Conservation (phyloP, 2,113 vertebrate species). For the Microcebus tavaratra region DNA sequence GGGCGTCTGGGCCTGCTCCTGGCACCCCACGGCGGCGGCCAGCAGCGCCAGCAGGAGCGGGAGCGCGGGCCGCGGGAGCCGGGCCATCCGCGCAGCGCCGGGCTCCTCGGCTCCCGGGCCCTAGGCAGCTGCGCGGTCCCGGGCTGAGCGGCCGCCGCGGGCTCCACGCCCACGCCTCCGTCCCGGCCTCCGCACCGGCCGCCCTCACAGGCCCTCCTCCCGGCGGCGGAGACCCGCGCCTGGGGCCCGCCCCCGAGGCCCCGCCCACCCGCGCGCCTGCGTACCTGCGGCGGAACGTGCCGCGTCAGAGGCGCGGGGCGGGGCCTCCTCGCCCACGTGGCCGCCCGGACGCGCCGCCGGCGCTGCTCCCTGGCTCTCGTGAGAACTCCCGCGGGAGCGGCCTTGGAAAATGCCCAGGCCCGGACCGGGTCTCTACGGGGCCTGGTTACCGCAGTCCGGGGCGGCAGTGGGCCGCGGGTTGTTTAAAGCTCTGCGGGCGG, state of each 20-base stretch:
- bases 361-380: fast-evolving
- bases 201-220: fast-evolving
- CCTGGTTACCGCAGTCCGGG: neutral
- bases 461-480: neutral
- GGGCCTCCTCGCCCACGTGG: fast-evolving
- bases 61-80: neutral
- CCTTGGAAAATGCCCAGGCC: fast-evolving
- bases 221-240: neutral
- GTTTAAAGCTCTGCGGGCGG: neutral
- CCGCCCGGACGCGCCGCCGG: fast-evolving
- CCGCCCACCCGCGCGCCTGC: too few species aligned
- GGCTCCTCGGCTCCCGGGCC: neutral
- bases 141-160: fast-evolving
- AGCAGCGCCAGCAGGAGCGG: conserved; percentile 1
- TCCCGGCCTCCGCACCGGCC: too few species aligned
- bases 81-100: conserved; percentile 43
- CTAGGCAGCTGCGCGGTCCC: neutral
- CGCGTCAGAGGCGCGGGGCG: neutral
- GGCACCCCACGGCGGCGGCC: neutral
- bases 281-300: conserved; percentile 31
- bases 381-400: fast-evolving
- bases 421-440: fast-evolving
- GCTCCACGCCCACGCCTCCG: neutral
- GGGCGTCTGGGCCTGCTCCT: conserved; percentile 83
- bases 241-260: neutral